Evolutionary conservation across 1,140 invertebrate genomes (phyloP), one percentile per base, ranked within the genome.

Genomic region (Orchestia grillus): DNA sequence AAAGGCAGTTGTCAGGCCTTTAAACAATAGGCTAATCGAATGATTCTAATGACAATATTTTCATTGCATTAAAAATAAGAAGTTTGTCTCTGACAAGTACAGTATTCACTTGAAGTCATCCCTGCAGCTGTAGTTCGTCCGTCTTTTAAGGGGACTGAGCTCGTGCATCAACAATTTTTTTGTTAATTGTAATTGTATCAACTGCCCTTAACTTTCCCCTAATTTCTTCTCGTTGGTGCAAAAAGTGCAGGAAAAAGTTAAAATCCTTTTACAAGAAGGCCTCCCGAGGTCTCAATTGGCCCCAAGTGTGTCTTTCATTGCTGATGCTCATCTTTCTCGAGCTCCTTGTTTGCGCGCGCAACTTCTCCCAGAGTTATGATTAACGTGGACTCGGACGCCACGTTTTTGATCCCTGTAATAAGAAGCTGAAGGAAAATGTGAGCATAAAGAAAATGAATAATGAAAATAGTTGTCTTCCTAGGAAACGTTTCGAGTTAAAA

Each of bases 351-450:
- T 90, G 43, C 41, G 88, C 8, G 11, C 40, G n/a, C 88, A 90
- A 43, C 88, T 90, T 90, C 15, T 41, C 43, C 88, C 88, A n/a
- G 43, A 90, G 41, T 42, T 90, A 90, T 90, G 88, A 90, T 90
- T 90, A 90, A 41, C 88, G 88, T 90, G 28, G 88, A 90, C 88
- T 90, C 42, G 62, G 62, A 77, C 36, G 62, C 62, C 28, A 8
- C 15, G 62, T 77, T 77, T 77, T 77, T 77, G 62, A 36, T 77
- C 62, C 62, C 62, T 36, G 28, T 28, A 77, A 36, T 77, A 77
- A 77, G 62, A 77, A 77, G 36, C 36, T 8, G 62, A 36, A 36
- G 28, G 62, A 77, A 77, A 77, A 77, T 3, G 62, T 36, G 36
- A 77, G 47, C 36, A 36, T 3, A 36, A 36, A 77, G 47, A 23